Conservation (phyloP, 1,140 invertebrate genomes). For the Branchinecta lindahli region DNA sequence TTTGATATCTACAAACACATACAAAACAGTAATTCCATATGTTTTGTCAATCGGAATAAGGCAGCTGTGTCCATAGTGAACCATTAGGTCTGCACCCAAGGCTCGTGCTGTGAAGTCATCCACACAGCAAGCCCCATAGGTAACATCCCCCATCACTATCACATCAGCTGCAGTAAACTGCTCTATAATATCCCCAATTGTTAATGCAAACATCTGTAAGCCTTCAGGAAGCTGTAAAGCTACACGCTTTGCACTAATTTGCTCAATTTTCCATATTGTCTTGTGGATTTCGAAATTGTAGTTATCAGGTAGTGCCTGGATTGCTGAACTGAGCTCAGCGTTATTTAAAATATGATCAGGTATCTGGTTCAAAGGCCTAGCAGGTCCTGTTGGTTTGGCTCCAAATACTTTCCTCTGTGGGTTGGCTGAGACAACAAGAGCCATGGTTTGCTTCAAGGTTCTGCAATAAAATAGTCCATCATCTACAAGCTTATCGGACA, state of each 20-base stretch:
- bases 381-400: conserved; percentile 15
- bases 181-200: conserved; percentile 86
- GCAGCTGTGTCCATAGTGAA: conserved; percentile 98
- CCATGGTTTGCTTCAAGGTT: not conserved
- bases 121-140: conserved; percentile 98
- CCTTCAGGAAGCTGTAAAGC: conserved; percentile 96
- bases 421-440: conserved; percentile 23
- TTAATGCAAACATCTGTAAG: conserved; percentile 73
- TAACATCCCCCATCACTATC: conserved; percentile 97
- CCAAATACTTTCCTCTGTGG: conserved; percentile 24
- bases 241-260: conserved; percentile 64
- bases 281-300: conserved; percentile 99
- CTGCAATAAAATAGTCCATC: too few relatives aligned
- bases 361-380: conserved; percentile 36
- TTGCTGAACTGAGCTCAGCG: conserved; percentile 52
- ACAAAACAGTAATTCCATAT: conserved; percentile 74
- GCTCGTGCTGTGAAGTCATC: conserved; percentile 89
- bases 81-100: conserved; percentile 74
- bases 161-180: conserved; percentile 79
- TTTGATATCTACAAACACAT: conserved; percentile 80
- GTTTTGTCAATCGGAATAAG: conserved; percentile 89
- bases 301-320: conserved; percentile 65
- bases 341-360: conserved; percentile 69
- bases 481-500: too few relatives aligned
- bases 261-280: conserved; percentile 87